A percentile compares a stretch with the other conserved stretches of the same genome.
Evolutionary conservation across 35 echinoderm and acorn worm species (phyloP).

Genomic region (Eucidaris tribuloides): DNA sequence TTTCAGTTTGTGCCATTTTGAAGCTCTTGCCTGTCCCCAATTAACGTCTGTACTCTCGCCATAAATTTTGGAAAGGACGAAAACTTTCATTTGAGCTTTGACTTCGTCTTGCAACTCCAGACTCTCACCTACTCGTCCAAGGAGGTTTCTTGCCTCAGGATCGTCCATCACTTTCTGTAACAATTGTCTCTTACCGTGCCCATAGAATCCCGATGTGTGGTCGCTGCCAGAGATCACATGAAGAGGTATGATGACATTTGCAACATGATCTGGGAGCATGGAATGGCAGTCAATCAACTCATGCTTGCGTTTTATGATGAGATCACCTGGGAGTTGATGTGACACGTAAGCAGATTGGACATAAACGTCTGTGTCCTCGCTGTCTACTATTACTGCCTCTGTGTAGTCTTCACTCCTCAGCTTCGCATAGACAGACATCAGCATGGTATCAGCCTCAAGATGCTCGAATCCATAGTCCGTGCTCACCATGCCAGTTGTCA

Average conservation of each 20-base stretch:
- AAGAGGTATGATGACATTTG: slow-evolving; percentile 32
- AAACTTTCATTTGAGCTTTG: slow-evolving; percentile 23
- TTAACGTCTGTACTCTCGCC: background rate
- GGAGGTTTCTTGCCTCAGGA: background rate
- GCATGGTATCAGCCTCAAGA: slow-evolving; percentile 29
- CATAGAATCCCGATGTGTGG: slow-evolving; percentile 12
- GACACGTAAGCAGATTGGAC: slow-evolving; percentile 43
- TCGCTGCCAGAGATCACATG: slow-evolving; percentile 41
- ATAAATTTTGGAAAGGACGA: slow-evolving; percentile 21
- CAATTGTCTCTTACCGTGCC: too few relatives aligned
- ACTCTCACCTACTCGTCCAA: background rate
- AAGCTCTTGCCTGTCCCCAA: slow-evolving; percentile 1
- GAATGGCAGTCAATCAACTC: background rate
- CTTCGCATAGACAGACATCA: background rate
- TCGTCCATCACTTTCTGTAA: too few relatives aligned
- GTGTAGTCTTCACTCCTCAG: background rate
- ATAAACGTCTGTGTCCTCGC: too few relatives aligned
- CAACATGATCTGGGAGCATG: background rate
- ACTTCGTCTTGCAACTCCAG: background rate
- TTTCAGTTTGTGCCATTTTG: slow-evolving; percentile 41
- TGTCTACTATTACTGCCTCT: background rate
- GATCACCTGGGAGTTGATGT: slow-evolving; percentile 1
- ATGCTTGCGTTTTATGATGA: background rate
- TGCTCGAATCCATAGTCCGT: background rate
- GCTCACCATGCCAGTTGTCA: background rate